A percentile compares a stretch with the other conserved stretches of the same genome.
Evolutionary conservation across 1,140 invertebrate genomes (phyloP).

Genomic region (Philotrypesis tridentata): DNA sequence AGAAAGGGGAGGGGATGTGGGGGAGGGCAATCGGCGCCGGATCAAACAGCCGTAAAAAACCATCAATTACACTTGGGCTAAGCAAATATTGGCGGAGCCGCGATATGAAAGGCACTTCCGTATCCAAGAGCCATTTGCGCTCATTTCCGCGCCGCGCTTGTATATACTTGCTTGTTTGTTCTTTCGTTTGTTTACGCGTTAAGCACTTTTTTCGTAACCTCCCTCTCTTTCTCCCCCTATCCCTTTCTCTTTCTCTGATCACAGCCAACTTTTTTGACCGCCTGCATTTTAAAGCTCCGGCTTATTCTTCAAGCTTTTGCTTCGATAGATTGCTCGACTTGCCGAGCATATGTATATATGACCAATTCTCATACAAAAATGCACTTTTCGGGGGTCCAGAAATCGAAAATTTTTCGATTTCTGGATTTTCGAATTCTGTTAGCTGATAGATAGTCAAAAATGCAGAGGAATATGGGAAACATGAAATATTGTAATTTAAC

Average conservation of each 20-base stretch:
- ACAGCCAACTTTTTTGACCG: neutral
- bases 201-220: neutral
- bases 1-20: neutral
- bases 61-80: slow-evolving; percentile 40
- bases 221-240: neutral
- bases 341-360: too few relatives aligned
- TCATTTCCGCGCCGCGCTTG: neutral
- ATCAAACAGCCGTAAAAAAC: slow-evolving; percentile 42
- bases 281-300: neutral
- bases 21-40: neutral
- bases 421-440: too few relatives aligned
- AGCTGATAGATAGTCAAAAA: too few relatives aligned
- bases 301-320: neutral
- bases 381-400: too few relatives aligned
- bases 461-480: too few relatives aligned
- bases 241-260: neutral
- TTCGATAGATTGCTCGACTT: neutral
- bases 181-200: neutral
- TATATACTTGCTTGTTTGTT: neutral
- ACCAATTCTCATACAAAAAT: too few relatives aligned
- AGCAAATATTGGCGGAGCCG: slow-evolving; percentile 40
- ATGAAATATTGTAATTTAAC: too few relatives aligned
- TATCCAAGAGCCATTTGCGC: neutral
- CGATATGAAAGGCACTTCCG: slow-evolving; percentile 11
- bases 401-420: too few relatives aligned